phyloP scores from a whole-genome alignment of 2,113 vertebrate genomes.

The Heteronetta atricapilla region DNA sequence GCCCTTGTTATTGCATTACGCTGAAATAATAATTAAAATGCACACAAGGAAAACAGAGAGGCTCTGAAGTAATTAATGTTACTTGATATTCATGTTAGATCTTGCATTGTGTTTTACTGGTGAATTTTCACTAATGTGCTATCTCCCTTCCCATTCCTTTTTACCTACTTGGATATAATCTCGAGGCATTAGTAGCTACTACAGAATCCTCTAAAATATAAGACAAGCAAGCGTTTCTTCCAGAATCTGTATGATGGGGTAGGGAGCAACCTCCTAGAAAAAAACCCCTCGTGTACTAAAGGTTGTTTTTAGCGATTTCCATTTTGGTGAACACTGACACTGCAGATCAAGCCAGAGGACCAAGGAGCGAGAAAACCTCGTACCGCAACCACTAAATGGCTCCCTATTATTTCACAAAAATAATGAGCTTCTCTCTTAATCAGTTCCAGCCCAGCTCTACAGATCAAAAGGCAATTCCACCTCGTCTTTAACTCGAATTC shows the following conservation, averaged over 20 bases:
- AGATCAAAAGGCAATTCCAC: constrained; percentile 47
- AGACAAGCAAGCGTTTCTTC: constrained; percentile 81
- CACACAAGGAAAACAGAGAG: constrained; percentile 44
- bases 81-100: constrained; percentile 55
- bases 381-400: constrained; percentile 75
- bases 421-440: constrained; percentile 77
- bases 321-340: constrained; percentile 82
- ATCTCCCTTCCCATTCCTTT: constrained; percentile 30
- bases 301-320: constrained; percentile 79
- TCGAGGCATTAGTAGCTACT: constrained; percentile 73
- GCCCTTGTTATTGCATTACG: constrained; percentile 21
- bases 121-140: constrained; percentile 7
- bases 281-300: constrained; percentile 53
- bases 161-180: constrained; percentile 47
- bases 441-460: constrained; percentile 65
- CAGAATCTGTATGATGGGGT: constrained; percentile 77
- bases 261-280: constrained; percentile 50
- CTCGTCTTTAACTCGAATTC: not conserved
- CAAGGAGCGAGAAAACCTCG: constrained; percentile 64
- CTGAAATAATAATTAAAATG: constrained; percentile 64
- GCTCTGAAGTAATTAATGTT: constrained; percentile 47
- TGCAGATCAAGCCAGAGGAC: constrained; percentile 78
- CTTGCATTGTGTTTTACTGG: constrained; percentile 36
- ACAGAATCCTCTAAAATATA: constrained; percentile 70
- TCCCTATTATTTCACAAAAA: constrained; percentile 70